Conservation (phyloP, 2,888 invertebrate species). For the Cryptophagus acutangulus region DNA sequence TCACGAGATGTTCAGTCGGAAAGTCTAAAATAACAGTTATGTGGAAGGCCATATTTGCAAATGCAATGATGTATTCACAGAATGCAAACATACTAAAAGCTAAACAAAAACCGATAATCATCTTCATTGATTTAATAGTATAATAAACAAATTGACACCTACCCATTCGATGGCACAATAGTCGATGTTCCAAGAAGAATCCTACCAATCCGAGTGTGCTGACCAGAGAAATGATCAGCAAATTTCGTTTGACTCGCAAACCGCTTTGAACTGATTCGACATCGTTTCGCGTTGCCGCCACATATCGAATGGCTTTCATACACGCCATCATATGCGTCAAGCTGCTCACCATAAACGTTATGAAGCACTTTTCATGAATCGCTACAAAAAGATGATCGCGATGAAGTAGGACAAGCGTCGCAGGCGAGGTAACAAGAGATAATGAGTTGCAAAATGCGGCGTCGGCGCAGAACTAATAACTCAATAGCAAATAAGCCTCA, state of each 20-base stretch:
- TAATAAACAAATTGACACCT: constrained; percentile 42
- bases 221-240: constrained; percentile 71
- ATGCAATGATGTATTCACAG: constrained; percentile 88
- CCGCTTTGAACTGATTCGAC: constrained; percentile 31
- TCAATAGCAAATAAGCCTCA: too few relatives aligned
- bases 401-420: too few relatives aligned
- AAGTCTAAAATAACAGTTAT: constrained; percentile 83
- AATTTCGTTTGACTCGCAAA: constrained; percentile 58
- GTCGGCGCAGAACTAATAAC: too few relatives aligned
- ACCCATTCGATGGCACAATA: constrained; percentile 88
- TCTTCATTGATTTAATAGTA: background rate
- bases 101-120: constrained; percentile 45
- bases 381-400: constrained; percentile 71
- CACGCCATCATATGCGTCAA: constrained; percentile 76
- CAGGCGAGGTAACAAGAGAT: too few relatives aligned
- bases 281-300: constrained; percentile 37
- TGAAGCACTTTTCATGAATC: constrained; percentile 85
- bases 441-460: too few relatives aligned
- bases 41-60: constrained; percentile 90
- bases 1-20: constrained; percentile 73
- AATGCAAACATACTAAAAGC: constrained; percentile 94
- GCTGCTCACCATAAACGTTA: constrained; percentile 82
- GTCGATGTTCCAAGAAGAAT: constrained; percentile 85
- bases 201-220: constrained; percentile 78
- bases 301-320: constrained; percentile 52